These are phyloP conservation scores for Manduca sexta DNA, from an alignment of 1,140 invertebrate genomes.

Conservation along the genomic window DNA sequence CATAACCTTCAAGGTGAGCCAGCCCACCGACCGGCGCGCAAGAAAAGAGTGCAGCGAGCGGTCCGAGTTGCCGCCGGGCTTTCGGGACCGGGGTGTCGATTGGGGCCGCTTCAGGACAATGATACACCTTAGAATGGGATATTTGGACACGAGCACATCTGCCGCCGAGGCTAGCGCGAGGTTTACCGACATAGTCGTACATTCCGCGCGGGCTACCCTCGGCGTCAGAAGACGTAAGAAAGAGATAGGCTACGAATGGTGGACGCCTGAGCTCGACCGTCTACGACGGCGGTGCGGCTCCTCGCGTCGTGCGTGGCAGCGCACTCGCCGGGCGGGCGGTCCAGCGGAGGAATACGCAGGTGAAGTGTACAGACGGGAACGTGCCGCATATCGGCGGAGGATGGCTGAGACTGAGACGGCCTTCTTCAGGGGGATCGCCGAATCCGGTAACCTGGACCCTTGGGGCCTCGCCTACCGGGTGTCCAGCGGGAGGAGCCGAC, in stretches of 20 bases:
- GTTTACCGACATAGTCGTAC: conserved; percentile 6
- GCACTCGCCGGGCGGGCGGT: conserved; percentile 5
- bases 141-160: neutral
- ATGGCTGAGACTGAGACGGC: conserved; percentile 21
- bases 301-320: conserved; percentile 15
- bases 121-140: conserved; percentile 10
- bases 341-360: neutral
- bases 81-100: conserved; percentile 9
- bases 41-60: neutral
- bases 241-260: conserved; percentile 20
- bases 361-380: neutral
- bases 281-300: conserved; percentile 1
- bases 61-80: neutral
- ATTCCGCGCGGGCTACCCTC: conserved; percentile 8
- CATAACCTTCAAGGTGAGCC: conserved; percentile 8
- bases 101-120: conserved; percentile 8
- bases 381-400: conserved; percentile 10
- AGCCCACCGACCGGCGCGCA: too few species aligned
- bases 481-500: conserved; percentile 11
- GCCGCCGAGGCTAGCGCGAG: neutral
- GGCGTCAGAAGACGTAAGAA: neutral
- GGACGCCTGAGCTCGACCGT: conserved; percentile 19
- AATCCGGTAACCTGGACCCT: conserved; percentile 25
- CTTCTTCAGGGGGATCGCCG: conserved; percentile 12
- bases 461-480: conserved; percentile 26